These are phyloP conservation scores for Arion vulgaris DNA, from an alignment of 1,140 invertebrate genomes.

Conservation along the genomic window DNA sequence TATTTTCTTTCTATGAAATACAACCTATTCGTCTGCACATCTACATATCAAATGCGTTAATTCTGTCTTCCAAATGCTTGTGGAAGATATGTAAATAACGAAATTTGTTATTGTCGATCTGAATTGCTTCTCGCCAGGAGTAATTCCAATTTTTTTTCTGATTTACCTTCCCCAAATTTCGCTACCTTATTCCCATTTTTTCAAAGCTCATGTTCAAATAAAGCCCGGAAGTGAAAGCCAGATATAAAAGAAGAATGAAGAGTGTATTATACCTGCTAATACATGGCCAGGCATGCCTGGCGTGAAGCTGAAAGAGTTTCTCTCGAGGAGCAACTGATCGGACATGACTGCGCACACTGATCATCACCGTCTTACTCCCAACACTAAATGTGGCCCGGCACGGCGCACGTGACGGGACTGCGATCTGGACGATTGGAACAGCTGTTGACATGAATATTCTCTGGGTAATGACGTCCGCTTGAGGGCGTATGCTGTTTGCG, in stretches of 20 bases:
- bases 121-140: not conserved
- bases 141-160: not conserved
- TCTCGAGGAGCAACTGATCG: not conserved
- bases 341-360: slow-evolving; percentile 5
- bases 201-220: not conserved
- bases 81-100: no score
- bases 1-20: no score
- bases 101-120: no score
- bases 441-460: slow-evolving; percentile 37
- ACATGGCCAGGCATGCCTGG: slow-evolving; percentile 17
- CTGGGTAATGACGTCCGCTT: slow-evolving; percentile 22
- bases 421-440: not conserved
- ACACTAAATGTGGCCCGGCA: slow-evolving; percentile 19
- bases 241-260: not conserved
- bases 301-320: not conserved
- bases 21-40: no score
- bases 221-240: not conserved
- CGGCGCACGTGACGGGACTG: slow-evolving; percentile 23
- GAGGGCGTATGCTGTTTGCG: slow-evolving; percentile 22
- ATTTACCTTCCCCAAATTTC: not conserved
- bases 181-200: not conserved
- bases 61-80: no score
- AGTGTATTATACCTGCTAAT: slow-evolving; percentile 18
- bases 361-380: not conserved
- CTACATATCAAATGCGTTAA: no score